Base-by-base conservation (phyloP, 2,888 invertebrate species). In the Agonopterix heracliana region DNA sequence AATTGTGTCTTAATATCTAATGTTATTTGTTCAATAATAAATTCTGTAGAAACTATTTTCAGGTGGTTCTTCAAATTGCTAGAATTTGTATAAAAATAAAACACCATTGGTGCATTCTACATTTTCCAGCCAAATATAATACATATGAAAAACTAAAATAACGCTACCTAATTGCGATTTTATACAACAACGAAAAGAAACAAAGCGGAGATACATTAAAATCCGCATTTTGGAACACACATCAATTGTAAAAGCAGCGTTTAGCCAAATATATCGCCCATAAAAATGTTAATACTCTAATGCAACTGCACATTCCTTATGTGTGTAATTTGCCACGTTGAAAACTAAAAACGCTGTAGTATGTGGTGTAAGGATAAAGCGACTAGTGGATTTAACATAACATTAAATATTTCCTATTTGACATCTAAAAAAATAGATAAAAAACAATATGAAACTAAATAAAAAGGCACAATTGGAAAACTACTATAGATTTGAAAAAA, bases 201-300 rank as follows among this genome's bases (percentile, higher is more conserved):
- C 41, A 26, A 48, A 44, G 26, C 14, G 44, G 11, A 71, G 68
- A 74, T 68, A 61, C 73, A 76, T 78, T 79, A 80, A 80, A 26
- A 76, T 66, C 63, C 65, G 68, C 74, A 81, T 84, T 74, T 26
- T 63, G 60, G 63, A 58, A 64, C 59, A 57, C 50, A 74, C 80
- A 85, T 86, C 84, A 82, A 85, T 84, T 84, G 72, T 67, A 60
- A 54, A 63, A 55, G 66, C 68, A 71, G 68, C 81, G 74, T 67
- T 76, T 74, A 68, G 70, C 68, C 67, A 59, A 76, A 86, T 81
- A 78, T 84, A 88, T 82, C 60, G 82, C 69, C 84, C 76, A 85
- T 87, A 84, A 86, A 86, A 81, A 86, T 86, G 86, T 85, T 82
- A 87, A 88, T 88, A 80, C 81, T 56, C 68, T 78, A 82, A 84